Evolutionary conservation across 2,797 vertebrate species (phyloP).

Genomic region (Spatula clypeata): DNA sequence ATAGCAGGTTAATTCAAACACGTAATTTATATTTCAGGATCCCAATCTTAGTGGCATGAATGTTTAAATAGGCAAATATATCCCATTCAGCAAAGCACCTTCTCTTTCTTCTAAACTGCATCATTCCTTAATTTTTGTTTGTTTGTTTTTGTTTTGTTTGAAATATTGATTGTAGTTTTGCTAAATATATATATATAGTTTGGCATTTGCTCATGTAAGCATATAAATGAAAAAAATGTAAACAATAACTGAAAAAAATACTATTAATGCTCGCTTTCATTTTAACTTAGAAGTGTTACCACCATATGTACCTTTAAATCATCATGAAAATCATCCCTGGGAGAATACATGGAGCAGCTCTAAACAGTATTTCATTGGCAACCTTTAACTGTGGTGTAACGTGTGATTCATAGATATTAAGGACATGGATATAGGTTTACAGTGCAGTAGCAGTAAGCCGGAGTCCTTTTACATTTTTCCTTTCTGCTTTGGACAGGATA

Average conservation of each 20-base stretch:
- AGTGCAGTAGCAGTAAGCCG: neutral
- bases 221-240: neutral
- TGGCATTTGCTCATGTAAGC: neutral
- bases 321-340: neutral
- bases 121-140: neutral
- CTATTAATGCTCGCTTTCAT: neutral
- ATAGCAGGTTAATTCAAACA: neutral
- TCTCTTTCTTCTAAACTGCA: neutral
- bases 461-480: neutral
- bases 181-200: neutral
- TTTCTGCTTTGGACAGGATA: neutral
- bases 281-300: neutral
- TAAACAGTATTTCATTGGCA: neutral
- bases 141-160: too few species aligned
- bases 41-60: neutral
- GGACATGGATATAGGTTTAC: neutral
- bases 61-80: constrained; percentile 25
- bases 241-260: neutral
- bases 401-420: neutral
- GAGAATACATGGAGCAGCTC: neutral
- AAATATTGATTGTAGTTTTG: neutral
- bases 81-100: neutral
- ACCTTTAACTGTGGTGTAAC: neutral
- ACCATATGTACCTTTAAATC: constrained; percentile 1
- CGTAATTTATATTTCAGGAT: neutral